Conservation (phyloP, 1,140 invertebrate species). For the Musca domestica region DNA sequence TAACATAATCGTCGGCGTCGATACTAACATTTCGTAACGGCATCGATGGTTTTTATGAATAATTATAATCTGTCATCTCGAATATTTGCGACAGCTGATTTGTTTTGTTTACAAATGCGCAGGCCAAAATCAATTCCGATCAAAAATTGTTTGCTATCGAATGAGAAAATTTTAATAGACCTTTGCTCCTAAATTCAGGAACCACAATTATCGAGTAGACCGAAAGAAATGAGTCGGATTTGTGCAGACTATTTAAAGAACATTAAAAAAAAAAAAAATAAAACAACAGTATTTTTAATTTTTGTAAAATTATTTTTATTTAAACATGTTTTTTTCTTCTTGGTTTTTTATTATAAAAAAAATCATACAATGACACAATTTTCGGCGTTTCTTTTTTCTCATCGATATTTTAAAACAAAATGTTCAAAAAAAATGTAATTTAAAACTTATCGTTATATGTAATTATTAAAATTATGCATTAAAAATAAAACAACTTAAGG, state of each 20-base stretch:
- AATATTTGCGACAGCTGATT: too few relatives aligned
- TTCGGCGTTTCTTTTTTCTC: slow-evolving; percentile 15
- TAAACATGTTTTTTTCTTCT: slow-evolving; percentile 14
- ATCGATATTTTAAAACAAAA: not conserved
- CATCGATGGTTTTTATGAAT: too few relatives aligned
- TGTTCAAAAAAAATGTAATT: not conserved
- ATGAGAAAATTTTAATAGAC: too few relatives aligned
- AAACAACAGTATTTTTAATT: slow-evolving; percentile 8
- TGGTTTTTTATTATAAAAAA: slow-evolving; percentile 10
- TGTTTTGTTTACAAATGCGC: too few relatives aligned
- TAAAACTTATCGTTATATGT: slow-evolving; percentile 1
- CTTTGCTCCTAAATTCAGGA: not conserved
- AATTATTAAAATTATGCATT: not conserved
- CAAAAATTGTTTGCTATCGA: too few relatives aligned
- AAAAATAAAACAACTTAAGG: slow-evolving; percentile 3
- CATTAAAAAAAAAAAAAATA: not conserved
- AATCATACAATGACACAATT: slow-evolving; percentile 20
- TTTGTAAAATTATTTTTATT: slow-evolving; percentile 23
- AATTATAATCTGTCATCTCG: too few relatives aligned
- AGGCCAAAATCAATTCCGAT: too few relatives aligned
- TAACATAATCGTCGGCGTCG: too few relatives aligned
- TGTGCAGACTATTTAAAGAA: not conserved
- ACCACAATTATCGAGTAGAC: not conserved
- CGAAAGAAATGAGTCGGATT: not conserved
- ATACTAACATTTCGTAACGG: too few relatives aligned